Conservation (phyloP, 2,888 invertebrate species). For the Oscheius sp. region DNA sequence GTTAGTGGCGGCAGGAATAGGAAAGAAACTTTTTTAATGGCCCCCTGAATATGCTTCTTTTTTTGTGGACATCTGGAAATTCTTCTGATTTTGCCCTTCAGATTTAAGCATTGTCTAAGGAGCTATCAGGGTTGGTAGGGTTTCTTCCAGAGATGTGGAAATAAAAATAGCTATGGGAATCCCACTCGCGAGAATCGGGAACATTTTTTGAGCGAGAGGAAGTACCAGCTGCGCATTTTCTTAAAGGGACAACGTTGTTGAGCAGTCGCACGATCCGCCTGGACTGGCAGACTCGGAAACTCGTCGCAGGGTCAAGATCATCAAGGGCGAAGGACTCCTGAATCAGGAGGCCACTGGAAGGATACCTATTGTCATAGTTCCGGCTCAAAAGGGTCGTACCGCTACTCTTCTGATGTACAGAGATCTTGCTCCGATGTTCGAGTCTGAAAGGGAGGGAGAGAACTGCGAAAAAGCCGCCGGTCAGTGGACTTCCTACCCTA, state of each 20-base stretch:
- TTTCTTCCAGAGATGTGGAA: too few relatives aligned
- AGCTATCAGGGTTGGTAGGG: too few relatives aligned
- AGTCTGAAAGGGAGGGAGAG: constrained; percentile 5
- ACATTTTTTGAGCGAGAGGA: not conserved
- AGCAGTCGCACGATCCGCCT: not conserved
- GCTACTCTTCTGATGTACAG: not conserved
- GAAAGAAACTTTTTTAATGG: too few relatives aligned
- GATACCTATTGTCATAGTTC: not conserved
- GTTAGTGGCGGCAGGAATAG: too few relatives aligned
- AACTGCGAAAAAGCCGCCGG: not conserved
- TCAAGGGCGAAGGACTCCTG: not conserved
- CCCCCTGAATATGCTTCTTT: too few relatives aligned
- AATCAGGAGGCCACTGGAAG: not conserved
- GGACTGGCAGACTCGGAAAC: not conserved
- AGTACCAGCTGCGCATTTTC: constrained; percentile 8
- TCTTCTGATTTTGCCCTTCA: too few relatives aligned
- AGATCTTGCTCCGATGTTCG: not conserved
- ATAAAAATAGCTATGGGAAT: too few relatives aligned
- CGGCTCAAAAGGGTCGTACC: not conserved
- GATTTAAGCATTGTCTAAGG: too few relatives aligned
- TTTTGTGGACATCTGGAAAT: too few relatives aligned
- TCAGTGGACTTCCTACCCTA: not conserved
- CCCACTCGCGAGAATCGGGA: too few relatives aligned
- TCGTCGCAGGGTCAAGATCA: not conserved
- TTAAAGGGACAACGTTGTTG: constrained; percentile 16